Evolutionary conservation across 2,888 invertebrate species (phyloP).

Genomic region (Coenonympha glycerion): DNA sequence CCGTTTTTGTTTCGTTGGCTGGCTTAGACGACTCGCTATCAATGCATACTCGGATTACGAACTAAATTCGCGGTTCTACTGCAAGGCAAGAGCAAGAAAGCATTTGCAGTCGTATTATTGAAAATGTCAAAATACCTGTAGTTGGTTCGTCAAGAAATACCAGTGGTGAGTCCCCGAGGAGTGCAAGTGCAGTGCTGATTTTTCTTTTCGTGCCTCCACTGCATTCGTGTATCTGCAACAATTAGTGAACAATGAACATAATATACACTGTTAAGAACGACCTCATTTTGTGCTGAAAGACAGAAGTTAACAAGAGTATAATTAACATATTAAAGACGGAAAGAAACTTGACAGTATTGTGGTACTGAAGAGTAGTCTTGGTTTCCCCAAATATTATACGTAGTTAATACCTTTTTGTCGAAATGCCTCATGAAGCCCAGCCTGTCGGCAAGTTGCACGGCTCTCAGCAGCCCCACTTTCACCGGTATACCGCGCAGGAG

Average conservation of each 20-base stretch:
- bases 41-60: no score
- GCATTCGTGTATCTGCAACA: constrained; percentile 67
- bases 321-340: no score
- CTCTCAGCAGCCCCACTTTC: constrained; percentile 57
- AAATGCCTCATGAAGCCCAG: constrained; percentile 77
- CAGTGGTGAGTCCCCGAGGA: constrained; percentile 81
- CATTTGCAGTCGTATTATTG: background rate
- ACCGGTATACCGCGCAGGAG: constrained; percentile 78
- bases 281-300: no score
- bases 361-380: no score
- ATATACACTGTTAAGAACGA: no score
- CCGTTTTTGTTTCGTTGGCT: no score
- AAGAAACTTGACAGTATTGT: no score
- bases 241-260: background rate
- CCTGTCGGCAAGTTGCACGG: constrained; percentile 66
- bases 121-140: constrained; percentile 54
- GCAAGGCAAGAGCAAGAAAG: background rate
- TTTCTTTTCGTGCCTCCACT: constrained; percentile 86
- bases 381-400: no score
- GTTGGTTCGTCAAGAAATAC: constrained; percentile 82
- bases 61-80: no score
- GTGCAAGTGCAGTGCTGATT: constrained; percentile 82
- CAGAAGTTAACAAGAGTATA: no score
- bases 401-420: constrained; percentile 69
- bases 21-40: no score